Evolutionary conservation across 2,113 vertebrate genomes (phyloP).

Genomic region (Phoxinus phoxinus): DNA sequence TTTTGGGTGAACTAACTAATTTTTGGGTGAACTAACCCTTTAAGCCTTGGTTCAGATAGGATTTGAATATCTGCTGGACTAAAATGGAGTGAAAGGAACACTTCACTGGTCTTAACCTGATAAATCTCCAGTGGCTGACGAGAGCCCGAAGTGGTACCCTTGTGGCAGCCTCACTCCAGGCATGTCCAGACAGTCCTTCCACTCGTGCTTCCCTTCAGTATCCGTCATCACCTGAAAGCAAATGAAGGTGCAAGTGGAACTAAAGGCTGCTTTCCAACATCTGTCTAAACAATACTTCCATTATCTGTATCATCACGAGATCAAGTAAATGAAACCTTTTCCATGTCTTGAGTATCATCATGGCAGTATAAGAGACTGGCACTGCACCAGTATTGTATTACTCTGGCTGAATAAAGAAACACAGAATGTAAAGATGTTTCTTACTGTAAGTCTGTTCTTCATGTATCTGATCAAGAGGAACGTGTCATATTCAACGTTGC

Average conservation of each 20-base stretch:
- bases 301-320: background rate
- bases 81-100: background rate
- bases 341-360: background rate
- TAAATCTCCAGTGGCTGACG: conserved; percentile 90
- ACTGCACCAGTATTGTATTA: background rate
- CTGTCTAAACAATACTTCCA: background rate
- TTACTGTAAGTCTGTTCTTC: conserved; percentile 87
- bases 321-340: background rate
- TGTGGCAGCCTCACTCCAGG: conserved; percentile 83
- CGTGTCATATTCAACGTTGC: conserved; percentile 88
- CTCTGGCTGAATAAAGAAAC: background rate
- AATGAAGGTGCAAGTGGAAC: background rate
- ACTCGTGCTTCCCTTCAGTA: conserved; percentile 87
- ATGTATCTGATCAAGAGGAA: conserved; percentile 90
- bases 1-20: too few relatives aligned
- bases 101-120: conserved; percentile 78
- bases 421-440: conserved; percentile 43
- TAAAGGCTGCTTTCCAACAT: background rate
- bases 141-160: conserved; percentile 89
- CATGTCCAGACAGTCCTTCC: conserved; percentile 88
- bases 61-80: background rate
- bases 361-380: background rate
- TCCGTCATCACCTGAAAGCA: conserved; percentile 84
- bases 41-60: background rate
- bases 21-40: too few relatives aligned